Base-by-base conservation (phyloP, 1,140 invertebrate genomes). In the Drosophila chauvacae region DNA sequence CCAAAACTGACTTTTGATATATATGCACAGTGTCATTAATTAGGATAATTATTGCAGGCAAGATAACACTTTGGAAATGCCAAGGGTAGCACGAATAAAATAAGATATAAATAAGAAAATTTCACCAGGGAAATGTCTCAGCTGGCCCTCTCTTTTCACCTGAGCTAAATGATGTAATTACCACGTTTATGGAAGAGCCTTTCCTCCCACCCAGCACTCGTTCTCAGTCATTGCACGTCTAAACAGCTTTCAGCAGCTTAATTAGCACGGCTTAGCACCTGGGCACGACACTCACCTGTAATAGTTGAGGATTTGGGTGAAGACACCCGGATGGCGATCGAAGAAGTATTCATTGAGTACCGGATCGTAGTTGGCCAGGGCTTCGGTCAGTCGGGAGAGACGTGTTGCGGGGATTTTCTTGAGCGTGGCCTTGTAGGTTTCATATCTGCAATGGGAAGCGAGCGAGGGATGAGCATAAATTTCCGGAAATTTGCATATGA, bases 331-430 rank as follows among this genome's bases (percentile, higher is more conserved):
- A 94, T 99, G 98, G 70, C 98, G 94, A 94, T 99, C 98, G 93
- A 99, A 99, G 95, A 99, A 99, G 94, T 99, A 99, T 93, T 99
- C 98, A 93, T 99, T 99, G 74, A 99, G 95, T 74, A 98, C 96
- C 5, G 97, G 97, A 94, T 99, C 98, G 93, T 99, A 99, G 93
- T 98, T 99, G 80, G 96, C 97, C 72, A 98, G 93, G 23, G 96
- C 96, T 92, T 98, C 97, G 11, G 97, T 98, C 60, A 98, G 94
- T 61, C 97, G 93, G 39, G 97, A 98, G 63, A 98, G 94, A 72
- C 98, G 93, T 2, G 98, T 98, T 55, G 97, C 98, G 44, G 98
- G 98, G 90, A 99, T 98, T 94, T 99, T 98, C 94, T 98, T 98
- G 73, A 98, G 93, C 28, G 96, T 97, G 30, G 96, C 96, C 93